Base-by-base conservation (phyloP, 2,113 vertebrate genomes). In the Gallinago jamesoni region DNA sequence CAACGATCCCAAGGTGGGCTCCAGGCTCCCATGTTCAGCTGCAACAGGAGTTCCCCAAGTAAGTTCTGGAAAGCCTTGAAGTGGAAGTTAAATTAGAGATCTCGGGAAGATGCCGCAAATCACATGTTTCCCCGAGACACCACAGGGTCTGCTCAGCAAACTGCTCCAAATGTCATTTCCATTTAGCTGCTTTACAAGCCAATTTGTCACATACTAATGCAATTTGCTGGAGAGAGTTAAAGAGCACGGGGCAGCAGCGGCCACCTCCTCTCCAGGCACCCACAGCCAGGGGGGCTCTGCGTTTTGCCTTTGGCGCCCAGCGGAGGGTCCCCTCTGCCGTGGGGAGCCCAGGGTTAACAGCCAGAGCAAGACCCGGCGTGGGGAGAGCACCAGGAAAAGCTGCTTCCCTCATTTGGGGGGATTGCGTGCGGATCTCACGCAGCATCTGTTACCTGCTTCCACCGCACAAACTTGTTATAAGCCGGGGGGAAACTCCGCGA, bases 191-290 rank as follows among this genome's bases (percentile, higher is more conserved):
- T 93, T 73, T 41, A 79, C 90, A 31, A 96, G 95, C 92, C 96
- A 90, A 63, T 96, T 92, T 97, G 95, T 96, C 96, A 97, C 66
- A 66, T 92, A 62, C 87, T 91, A 88, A 94, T 75, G 92, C 48
- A 80, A 96, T 97, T 97, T 96, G 90, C 94, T 47, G 80, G 63
- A 81, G 89, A 94, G 84, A 94, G 94, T 39, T 72, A 94, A 95
- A 89, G 97, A 95, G 78, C 93, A 22, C 33, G 20, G 88, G 96
- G 85, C 90, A 80, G 89, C 2, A 57, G 52, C 85, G 45, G n/a
- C 1, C 81, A 25, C 39, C 93, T 82, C 91, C 35, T 41, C 59
- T 18, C 84, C 31, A 22, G 22, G 73, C 69, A 79, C 17, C 23
- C 18, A 3, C 53, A 24, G 88, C 72, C 94, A 39, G 39, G 30